These are phyloP conservation scores for Acromyrmex charruanus DNA, from an alignment of 1,140 invertebrate genomes.

Conservation along the genomic window DNA sequence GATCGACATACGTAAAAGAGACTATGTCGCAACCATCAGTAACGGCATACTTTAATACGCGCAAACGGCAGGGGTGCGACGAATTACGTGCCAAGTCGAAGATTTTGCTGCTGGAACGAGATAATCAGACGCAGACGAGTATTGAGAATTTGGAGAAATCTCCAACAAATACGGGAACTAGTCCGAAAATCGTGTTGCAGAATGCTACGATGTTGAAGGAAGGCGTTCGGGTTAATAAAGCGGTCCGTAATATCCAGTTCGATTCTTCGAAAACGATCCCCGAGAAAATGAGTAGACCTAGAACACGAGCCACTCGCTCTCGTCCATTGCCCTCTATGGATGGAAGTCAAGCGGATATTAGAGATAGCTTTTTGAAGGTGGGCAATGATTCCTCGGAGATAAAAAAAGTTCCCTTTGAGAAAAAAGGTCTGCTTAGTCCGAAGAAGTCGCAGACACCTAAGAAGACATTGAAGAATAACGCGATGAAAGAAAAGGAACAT, in stretches of 20 bases:
- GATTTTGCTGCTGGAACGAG: constrained; percentile 88
- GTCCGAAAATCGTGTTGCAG: constrained; percentile 52
- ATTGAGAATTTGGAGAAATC: constrained; percentile 10
- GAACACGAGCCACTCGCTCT: constrained; percentile 54
- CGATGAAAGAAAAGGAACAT: constrained; percentile 34
- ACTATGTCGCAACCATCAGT: constrained; percentile 91
- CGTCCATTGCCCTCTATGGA: constrained; percentile 72
- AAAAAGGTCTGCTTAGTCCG: constrained; percentile 82
- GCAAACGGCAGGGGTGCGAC: constrained; percentile 90
- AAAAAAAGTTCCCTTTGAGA: constrained; percentile 83
- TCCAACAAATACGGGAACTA: constrained; percentile 5
- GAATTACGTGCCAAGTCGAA: constrained; percentile 88
- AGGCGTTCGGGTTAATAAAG: constrained; percentile 63
- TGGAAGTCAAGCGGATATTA: constrained; percentile 79
- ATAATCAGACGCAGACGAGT: constrained; percentile 65
- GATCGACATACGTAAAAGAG: constrained; percentile 56
- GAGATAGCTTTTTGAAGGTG: constrained; percentile 82
- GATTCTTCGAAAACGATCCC: constrained; percentile 74
- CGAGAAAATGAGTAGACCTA: constrained; percentile 62
- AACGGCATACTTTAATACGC: constrained; percentile 90
- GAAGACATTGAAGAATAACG: constrained; percentile 29
- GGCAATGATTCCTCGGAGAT: constrained; percentile 39
- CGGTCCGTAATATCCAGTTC: constrained; percentile 81
- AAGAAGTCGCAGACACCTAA: constrained; percentile 79
- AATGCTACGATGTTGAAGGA: neutral